phyloP scores from a whole-genome alignment of 2,797 vertebrate genomes.

The Lophotriccus pileatus region DNA sequence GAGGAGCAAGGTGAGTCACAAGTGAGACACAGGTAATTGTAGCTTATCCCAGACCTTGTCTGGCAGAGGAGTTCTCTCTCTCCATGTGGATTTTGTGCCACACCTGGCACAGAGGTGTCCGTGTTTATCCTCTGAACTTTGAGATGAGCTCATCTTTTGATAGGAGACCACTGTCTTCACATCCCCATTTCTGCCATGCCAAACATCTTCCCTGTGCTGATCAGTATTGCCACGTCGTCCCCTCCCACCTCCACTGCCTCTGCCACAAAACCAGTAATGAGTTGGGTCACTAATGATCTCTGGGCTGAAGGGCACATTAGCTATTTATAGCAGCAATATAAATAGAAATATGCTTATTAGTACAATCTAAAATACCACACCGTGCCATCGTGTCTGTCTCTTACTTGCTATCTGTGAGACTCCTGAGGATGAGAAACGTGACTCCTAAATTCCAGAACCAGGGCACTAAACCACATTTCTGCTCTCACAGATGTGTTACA shows the following conservation, averaged over 20 bases:
- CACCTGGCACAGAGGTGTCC: background rate
- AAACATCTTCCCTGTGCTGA: background rate
- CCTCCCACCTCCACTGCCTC: background rate
- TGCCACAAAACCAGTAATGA: background rate
- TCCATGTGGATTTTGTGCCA: background rate
- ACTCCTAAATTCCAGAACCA: background rate
- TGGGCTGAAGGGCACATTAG: background rate
- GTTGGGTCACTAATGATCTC: background rate
- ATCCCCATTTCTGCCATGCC: background rate
- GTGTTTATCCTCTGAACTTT: background rate
- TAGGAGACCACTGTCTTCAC: background rate
- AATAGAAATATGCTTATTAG: background rate
- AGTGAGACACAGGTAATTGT: background rate
- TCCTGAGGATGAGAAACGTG: background rate
- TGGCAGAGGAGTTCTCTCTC: background rate
- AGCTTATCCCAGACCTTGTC: background rate
- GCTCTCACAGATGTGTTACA: background rate
- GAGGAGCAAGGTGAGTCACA: background rate
- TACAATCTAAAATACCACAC: background rate
- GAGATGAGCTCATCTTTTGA: background rate
- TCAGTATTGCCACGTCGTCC: background rate
- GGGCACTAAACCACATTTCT: background rate
- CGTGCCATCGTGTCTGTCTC: background rate
- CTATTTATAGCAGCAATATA: slow-evolving; percentile 4
- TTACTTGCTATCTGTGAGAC: background rate